Base-by-base conservation (phyloP, 1,140 invertebrate species). In the Eriocheir sinensis region DNA sequence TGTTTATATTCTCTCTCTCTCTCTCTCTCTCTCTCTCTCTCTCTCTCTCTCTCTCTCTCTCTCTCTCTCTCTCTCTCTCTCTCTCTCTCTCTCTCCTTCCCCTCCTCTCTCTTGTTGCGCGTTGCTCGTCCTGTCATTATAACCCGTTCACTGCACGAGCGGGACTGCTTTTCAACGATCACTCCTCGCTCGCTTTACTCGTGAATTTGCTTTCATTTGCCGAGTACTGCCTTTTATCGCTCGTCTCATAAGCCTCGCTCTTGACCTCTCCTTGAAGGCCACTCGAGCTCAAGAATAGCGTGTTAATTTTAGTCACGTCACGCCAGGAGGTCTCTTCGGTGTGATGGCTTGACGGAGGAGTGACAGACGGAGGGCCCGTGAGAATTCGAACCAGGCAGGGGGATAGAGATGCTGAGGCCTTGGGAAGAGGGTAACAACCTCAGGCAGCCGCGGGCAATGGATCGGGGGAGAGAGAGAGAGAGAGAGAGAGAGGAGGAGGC, bases 41-140 rank as follows among this genome's bases (percentile, higher is more conserved):
- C 60, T 72, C 60, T 72, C 60, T 72, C 60, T 72, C 60, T 72
- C 60, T 72, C 60, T 72, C 60, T 72, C 60, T 72, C 60, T 72
- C 60, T 72, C 60, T 72, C 60, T 72, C 60, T 72, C 60, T 72
- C 60, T 72, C 60, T 72, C 60, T 72, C 60, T 72, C 60, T 72
- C 60, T 72, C 60, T 72, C 60, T 72, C 60, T 72, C 60, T 72
- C 60, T 72, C 60, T 72, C 60, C 15, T 15, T 48, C 44, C 15
- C 44, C 15, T 15, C 15, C 44, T 48, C 44, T 48, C 44, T 48
- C 44, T 48, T 15, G 4, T 15, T 48, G 4, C 15, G 4, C 15
- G 4, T 48, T 15, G 4, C 44, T 48, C 44, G 4, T 15, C 15
- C 44, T 48, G 4, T 48, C 44, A 8, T 15, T 48, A 4, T 48